Evolutionary conservation across 2,888 invertebrate genomes (phyloP), one percentile per base, ranked within the genome.

Genomic region (Isotomurus palustris): DNA sequence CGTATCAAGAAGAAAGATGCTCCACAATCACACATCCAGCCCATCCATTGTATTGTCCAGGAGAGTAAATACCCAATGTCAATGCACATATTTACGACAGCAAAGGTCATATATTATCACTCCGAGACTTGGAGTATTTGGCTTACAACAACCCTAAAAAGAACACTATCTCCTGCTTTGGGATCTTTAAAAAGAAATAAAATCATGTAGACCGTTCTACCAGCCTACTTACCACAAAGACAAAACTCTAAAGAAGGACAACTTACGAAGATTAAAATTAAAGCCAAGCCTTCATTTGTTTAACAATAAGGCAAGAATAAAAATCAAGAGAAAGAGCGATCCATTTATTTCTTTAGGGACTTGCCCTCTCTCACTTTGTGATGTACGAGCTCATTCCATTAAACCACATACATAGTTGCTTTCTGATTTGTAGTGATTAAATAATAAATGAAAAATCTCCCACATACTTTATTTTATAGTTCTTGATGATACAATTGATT

Each of bases 1-100:
- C 25, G 28, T 27, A 48, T 10, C 22, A 35, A 27, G 24, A 32
- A 32, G 14, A 14, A 43, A 21, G 51, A 29, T 60, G 68, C 66
- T 66, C 67, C 61, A 67, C 67, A 67, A 67, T 64, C 61, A 61
- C 61, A 67, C 59, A 64, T 62, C 58, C 64, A 60, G 58, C 64
- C 64, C 62, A 64, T 60, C 60, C 60, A 54, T 59, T 56, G 51
- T 56, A 53, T 55, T 57, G 53, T 60, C 53, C 54, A 54, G 45
- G 45, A 32, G 21, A 49, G 22, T 27, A 8, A 47, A 21, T 27
- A 28, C 17, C 14, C n/a, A 47, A 32, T 14, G 19, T 49, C 17
- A 32, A 49, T 4, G n/a, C 40, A 29, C 27, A 32, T 27, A 43
- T 43, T 3, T 43, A 43, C 43, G 24, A 5, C 43, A 50, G 5